A percentile compares a stretch with the other conserved stretches of the same genome.
Evolutionary conservation across 2,888 invertebrate genomes (phyloP).

Genomic region (Tigriopus californicus): DNA sequence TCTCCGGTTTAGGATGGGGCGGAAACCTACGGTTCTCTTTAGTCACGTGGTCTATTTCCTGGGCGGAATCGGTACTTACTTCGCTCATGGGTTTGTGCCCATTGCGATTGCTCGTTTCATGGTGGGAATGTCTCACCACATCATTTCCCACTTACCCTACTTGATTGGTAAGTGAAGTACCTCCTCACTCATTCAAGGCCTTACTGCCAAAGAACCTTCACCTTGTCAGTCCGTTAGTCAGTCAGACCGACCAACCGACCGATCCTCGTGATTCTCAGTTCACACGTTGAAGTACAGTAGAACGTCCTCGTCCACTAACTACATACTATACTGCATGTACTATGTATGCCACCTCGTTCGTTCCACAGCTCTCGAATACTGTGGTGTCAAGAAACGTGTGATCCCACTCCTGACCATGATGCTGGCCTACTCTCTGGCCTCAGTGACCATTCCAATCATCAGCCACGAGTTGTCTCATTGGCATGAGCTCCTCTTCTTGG

Average conservation of each 20-base stretch:
- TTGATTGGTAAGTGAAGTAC: constrained; percentile 17
- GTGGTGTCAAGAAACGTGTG: constrained; percentile 17
- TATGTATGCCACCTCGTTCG: no score
- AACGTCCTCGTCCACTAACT: no score
- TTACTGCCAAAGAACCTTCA: no score
- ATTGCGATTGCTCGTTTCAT: constrained; percentile 17
- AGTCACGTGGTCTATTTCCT: constrained; percentile 17
- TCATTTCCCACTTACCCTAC: constrained; percentile 19
- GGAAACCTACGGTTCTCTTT: constrained; percentile 17
- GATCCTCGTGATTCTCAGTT: no score
- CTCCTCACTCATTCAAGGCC: not conserved
- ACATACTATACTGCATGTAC: no score
- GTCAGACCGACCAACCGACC: no score
- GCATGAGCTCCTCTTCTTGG: not conserved
- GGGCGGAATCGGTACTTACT: constrained; percentile 17
- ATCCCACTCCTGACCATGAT: constrained; percentile 19
- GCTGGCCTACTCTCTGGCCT: constrained; percentile 17
- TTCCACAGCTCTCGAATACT: constrained; percentile 19
- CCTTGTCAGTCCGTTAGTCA: no score
- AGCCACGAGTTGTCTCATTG: not conserved
- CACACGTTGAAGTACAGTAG: no score
- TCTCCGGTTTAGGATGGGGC: constrained; percentile 16
- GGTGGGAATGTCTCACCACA: constrained; percentile 19
- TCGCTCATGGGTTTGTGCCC: constrained; percentile 15
- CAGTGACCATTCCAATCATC: constrained; percentile 9